Conservation (phyloP, 2,888 invertebrate species). For the Pyrochroa serraticornis region DNA sequence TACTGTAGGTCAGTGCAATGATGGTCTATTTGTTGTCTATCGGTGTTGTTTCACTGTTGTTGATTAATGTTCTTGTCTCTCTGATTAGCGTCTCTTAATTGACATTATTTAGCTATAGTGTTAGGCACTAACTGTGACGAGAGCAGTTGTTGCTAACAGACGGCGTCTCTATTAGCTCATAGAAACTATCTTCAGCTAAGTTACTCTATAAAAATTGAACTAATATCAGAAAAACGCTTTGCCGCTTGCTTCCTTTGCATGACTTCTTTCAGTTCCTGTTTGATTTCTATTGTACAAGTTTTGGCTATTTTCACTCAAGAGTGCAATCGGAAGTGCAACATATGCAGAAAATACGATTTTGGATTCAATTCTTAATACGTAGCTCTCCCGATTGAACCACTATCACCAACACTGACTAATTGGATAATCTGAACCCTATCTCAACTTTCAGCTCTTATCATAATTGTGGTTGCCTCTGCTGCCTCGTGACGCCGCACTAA, state of each 20-base stretch:
- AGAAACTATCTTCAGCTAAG: slow-evolving; percentile 17
- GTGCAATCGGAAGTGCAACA: too few species aligned
- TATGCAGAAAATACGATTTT: too few species aligned
- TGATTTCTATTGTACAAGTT: slow-evolving; percentile 1
- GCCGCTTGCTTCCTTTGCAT: slow-evolving; percentile 25
- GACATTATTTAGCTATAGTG: slow-evolving; percentile 17
- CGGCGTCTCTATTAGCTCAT: slow-evolving; percentile 7
- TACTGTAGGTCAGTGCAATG: slow-evolving; percentile 66
- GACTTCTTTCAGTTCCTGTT: slow-evolving; percentile 8
- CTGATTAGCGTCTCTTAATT: slow-evolving; percentile 18
- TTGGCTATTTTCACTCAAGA: too few species aligned
- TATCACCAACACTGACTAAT: too few species aligned
- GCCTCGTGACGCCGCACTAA: too few species aligned
- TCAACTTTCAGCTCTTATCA: too few species aligned
- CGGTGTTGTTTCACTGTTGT: slow-evolving; percentile 56
- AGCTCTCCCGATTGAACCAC: too few species aligned
- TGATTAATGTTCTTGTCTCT: slow-evolving; percentile 24
- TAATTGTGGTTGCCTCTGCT: too few species aligned
- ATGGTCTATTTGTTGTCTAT: slow-evolving; percentile 51
- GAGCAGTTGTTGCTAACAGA: slow-evolving; percentile 10
- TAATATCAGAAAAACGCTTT: slow-evolving; percentile 12
- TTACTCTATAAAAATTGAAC: slow-evolving; percentile 11
- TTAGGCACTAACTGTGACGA: slow-evolving; percentile 18
- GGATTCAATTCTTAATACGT: too few species aligned
- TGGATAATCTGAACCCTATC: too few species aligned